A percentile compares a stretch with the other conserved stretches of the same genome.
These are phyloP conservation scores for Smutsia temminckii DNA, from an alignment of 2,797 vertebrate species.

Conservation along the genomic window DNA sequence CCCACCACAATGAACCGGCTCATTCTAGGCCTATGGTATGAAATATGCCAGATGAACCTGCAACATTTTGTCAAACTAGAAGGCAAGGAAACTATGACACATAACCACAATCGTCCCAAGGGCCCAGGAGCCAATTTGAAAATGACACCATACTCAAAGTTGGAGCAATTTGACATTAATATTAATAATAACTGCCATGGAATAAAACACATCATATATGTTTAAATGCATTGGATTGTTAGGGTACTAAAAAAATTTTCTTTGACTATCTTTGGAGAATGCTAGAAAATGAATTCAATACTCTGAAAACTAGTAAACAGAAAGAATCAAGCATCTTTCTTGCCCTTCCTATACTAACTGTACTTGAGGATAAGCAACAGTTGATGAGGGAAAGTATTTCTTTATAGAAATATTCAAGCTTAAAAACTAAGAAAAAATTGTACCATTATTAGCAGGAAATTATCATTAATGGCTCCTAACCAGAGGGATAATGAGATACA, in stretches of 20 bases:
- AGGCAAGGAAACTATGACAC: background rate
- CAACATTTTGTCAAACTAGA: background rate
- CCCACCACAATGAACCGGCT: background rate
- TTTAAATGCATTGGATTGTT: background rate
- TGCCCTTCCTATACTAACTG: background rate
- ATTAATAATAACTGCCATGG: background rate
- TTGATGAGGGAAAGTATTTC: background rate
- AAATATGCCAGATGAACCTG: background rate
- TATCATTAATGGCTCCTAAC: background rate
- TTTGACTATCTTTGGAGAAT: background rate
- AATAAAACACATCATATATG: background rate
- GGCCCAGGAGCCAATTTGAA: background rate
- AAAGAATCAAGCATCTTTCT: background rate
- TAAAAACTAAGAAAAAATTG: background rate
- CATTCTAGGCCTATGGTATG: background rate
- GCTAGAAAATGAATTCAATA: background rate
- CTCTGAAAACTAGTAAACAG: background rate
- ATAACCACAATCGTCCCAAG: background rate
- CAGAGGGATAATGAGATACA: background rate
- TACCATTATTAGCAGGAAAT: background rate
- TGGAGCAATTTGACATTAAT: background rate
- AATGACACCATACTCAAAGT: background rate
- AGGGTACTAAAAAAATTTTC: background rate
- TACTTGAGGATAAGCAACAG: background rate
- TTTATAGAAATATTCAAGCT: background rate